Evolutionary conservation across 2,888 invertebrate species (phyloP), one percentile per base, ranked within the genome.

Genomic region (Macrosiphum euphorbiae): DNA sequence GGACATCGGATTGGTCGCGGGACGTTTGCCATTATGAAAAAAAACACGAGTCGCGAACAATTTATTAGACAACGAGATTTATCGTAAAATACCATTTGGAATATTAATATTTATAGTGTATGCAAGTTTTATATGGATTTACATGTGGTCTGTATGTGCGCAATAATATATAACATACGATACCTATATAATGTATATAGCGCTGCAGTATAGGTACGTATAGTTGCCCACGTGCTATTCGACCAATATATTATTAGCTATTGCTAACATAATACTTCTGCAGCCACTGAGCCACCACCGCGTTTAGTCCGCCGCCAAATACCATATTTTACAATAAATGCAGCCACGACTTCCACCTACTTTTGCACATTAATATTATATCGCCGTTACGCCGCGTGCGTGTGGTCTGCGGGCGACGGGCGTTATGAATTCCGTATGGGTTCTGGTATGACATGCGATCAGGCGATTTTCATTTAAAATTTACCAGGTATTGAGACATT

Each of bases 21-120:
- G n/a, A n/a, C 86, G 91, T 91, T 61, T 87, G 35, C 86, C 92
- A 52, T 92, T 88, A 52, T 41, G 88, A 88, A 92, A 61, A 88
- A 58, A 35, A n/a, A 87, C 88, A 35, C 88, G 50, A 58, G 50
- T 78, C 92, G 20, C n/a, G 41, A 44, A 61, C 50, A 35, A 92
- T 92, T 92, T 88, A 88, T 92, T 92, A 44, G 67, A 92, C 92
- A n/a, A 52, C 78, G 41, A 50, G 88, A 88, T 92, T 52, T 61
- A 86, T 86, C 26, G 92, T 67, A 50, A 87, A 61, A 92, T 50
- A 87, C 85, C 61, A 47, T 86, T 86, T 24, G n/a, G 58, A 92
- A 61, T 92, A 26, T 52, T 91, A 90, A 20, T 47, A 84, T 78
- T 90, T 61, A 41, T 78, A 35, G 35, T 35, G 20, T 78, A 78